Percentiles rank a stretch among this genome's conserved stretches.
Conservation (phyloP, 2,113 vertebrate genomes). For the Megatriorchis doriae region DNA sequence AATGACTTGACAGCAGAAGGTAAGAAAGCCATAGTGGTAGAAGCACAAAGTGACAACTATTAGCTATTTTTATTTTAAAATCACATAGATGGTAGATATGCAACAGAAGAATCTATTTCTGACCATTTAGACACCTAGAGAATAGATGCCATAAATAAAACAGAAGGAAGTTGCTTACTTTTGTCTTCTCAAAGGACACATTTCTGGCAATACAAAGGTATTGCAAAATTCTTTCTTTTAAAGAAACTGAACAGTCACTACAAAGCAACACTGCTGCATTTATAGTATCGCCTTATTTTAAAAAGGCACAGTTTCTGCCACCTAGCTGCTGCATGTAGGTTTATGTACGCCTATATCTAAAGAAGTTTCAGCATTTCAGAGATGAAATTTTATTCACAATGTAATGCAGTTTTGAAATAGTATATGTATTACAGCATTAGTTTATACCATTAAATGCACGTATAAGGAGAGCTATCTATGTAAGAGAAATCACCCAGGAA, state of each 20-base stretch:
- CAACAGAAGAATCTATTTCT: not conserved
- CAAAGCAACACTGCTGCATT: not conserved
- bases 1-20: not conserved
- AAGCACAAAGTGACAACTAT: not conserved
- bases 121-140: not conserved
- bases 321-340: constrained; percentile 23
- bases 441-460: not conserved
- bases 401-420: not conserved
- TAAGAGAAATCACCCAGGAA: not conserved
- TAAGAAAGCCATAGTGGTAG: not conserved
- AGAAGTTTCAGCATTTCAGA: not conserved
- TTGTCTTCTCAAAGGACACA: not conserved
- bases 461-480: not conserved
- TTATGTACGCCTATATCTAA: not conserved
- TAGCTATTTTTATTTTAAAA: not conserved
- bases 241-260: not conserved
- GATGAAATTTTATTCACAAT: not conserved
- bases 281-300: not conserved
- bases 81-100: not conserved
- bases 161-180: not conserved
- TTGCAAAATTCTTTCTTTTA: not conserved
- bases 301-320: constrained; percentile 43
- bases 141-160: not conserved
- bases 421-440: not conserved
- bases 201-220: not conserved